These are phyloP conservation scores for Drosophila sordidapex DNA, from an alignment of 2,888 invertebrate genomes.

Conservation along the genomic window DNA sequence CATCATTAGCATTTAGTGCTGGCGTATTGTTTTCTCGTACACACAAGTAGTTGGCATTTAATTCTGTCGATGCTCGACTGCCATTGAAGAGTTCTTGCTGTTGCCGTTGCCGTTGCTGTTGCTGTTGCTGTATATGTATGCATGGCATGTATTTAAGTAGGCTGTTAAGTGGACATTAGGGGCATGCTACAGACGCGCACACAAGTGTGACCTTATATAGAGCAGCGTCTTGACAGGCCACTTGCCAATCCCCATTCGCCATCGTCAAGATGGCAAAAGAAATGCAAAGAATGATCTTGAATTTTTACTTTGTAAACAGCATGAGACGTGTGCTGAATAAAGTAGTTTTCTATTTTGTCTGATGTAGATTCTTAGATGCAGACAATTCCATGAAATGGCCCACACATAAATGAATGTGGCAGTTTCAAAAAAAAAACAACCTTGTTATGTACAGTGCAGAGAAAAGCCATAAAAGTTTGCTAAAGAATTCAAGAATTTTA, in stretches of 20 bases:
- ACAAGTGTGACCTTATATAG: conserved; percentile 75
- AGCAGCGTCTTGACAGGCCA: conserved; percentile 60
- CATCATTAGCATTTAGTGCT: conserved; percentile 18
- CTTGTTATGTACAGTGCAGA: not conserved
- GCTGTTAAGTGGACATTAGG: conserved; percentile 79
- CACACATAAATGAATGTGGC: conserved; percentile 16
- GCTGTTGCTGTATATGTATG: conserved; percentile 50
- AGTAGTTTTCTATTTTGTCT: conserved; percentile 8
- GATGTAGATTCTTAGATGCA: conserved; percentile 14
- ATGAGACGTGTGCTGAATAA: conserved; percentile 32
- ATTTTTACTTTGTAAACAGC: conserved; percentile 32
- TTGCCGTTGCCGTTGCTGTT: not conserved
- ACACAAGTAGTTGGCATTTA: conserved; percentile 50
- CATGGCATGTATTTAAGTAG: conserved; percentile 77
- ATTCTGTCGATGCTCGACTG: conserved; percentile 41
- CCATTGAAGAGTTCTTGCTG: conserved; percentile 55
- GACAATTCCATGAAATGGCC: conserved; percentile 11
- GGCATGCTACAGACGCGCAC: conserved; percentile 65
- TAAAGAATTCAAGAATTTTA: not conserved
- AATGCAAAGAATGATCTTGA: conserved; percentile 53
- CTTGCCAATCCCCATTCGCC: conserved; percentile 55
- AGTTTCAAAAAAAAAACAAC: not conserved
- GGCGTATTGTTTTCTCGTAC: conserved; percentile 42
- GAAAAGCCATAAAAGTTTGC: not conserved
- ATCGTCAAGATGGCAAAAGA: conserved; percentile 23